Conservation (phyloP, 2,888 invertebrate species). For the Cosmia trapezina region DNA sequence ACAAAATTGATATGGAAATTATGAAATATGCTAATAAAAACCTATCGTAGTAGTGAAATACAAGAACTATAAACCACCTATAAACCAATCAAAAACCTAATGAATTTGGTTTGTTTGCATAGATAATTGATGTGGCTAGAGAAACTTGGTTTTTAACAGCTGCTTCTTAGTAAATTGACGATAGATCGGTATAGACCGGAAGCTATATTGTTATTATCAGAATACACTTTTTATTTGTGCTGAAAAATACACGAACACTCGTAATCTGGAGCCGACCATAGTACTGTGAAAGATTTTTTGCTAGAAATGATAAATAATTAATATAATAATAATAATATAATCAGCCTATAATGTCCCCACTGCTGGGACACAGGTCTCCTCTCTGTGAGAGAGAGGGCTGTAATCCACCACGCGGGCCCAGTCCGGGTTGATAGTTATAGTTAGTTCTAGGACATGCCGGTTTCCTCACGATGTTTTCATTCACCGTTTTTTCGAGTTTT, state of each 20-base stretch:
- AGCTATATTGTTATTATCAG: not conserved
- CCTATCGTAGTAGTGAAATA: slow-evolving; percentile 49
- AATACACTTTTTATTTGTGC: not conserved
- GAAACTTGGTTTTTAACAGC: slow-evolving; percentile 26
- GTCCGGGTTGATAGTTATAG: too few species aligned
- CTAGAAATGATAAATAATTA: not conserved
- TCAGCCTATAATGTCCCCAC: too few species aligned
- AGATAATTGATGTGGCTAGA: slow-evolving; percentile 41
- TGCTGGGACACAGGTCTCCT: too few species aligned
- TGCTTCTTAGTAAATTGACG: not conserved
- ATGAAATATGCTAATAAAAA: slow-evolving; percentile 67
- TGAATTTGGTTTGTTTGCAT: slow-evolving; percentile 57
- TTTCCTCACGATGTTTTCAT: too few species aligned
- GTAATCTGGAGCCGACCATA: too few species aligned
- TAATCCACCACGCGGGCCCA: too few species aligned
- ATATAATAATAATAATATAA: too few species aligned
- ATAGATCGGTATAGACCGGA: not conserved
- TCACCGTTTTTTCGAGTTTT: too few species aligned
- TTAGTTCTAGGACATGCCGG: too few species aligned
- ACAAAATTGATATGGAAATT: slow-evolving; percentile 67
- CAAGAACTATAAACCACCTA: slow-evolving; percentile 49
- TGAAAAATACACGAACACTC: not conserved
- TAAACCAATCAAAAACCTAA: slow-evolving; percentile 53
- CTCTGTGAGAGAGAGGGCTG: too few species aligned
- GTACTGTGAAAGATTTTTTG: slow-evolving; percentile 1